Conservation (phyloP, 2,113 vertebrate genomes). For the Eupsittula cactorum region DNA sequence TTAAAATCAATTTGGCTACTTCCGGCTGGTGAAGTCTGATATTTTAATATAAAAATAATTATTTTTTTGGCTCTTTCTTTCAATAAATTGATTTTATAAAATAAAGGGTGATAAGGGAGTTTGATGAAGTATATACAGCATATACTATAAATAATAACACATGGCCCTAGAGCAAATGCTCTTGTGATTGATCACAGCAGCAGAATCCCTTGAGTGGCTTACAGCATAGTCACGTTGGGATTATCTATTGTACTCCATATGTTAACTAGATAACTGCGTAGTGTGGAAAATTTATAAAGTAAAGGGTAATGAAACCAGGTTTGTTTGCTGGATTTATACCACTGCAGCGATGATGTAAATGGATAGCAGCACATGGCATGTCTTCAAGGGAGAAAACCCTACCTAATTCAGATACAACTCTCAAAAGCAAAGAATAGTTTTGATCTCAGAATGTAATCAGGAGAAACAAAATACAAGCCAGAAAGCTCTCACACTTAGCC, state of each 20-base stretch:
- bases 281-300: conserved; percentile 22
- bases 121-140: conserved; percentile 55
- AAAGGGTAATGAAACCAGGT: conserved; percentile 19
- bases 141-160: conserved; percentile 58
- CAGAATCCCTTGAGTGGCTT: conserved; percentile 19
- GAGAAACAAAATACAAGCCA: conserved; percentile 23
- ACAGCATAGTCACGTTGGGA: conserved; percentile 11
- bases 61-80: conserved; percentile 40
- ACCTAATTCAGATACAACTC: not conserved
- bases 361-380: not conserved
- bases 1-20: conserved; percentile 48
- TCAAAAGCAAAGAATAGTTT: conserved; percentile 1
- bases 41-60: conserved; percentile 55
- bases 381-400: conserved; percentile 8
- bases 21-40: conserved; percentile 60
- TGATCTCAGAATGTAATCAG: conserved; percentile 39
- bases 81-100: conserved; percentile 52
- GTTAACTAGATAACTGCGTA: conserved; percentile 47
- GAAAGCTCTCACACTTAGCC: conserved; percentile 1
- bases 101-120: conserved; percentile 44
- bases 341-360: conserved; percentile 23
- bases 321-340: conserved; percentile 23
- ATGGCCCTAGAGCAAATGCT: conserved; percentile 31
- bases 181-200: conserved; percentile 50
- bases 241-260: conserved; percentile 21